Percentiles rank a stretch among this genome's conserved stretches.
Conservation (phyloP, 1,140 invertebrate species). For the Melitaea cinxia region DNA sequence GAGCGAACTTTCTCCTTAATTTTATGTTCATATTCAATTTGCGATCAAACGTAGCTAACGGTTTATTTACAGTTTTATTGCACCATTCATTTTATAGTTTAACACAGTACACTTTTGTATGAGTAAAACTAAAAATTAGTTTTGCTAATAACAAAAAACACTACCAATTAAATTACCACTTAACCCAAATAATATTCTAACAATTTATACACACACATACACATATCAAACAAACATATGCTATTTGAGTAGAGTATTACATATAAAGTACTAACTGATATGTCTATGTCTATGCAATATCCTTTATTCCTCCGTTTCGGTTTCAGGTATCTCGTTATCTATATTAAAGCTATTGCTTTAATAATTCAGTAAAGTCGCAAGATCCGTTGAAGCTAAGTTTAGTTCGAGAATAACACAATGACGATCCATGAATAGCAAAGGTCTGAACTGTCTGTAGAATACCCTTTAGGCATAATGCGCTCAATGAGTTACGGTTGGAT, state of each 20-base stretch:
- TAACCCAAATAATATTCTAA: too few species aligned
- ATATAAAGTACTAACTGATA: too few species aligned
- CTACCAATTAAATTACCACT: too few species aligned
- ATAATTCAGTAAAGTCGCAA: background rate
- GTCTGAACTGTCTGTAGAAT: conserved; percentile 32
- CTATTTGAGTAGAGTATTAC: too few species aligned
- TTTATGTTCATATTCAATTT: conserved; percentile 27
- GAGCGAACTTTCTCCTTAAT: conserved; percentile 34
- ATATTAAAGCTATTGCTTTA: background rate
- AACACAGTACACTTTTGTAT: too few species aligned
- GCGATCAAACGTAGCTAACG: background rate
- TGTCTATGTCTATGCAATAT: background rate
- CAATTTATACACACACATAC: too few species aligned
- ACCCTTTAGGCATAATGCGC: conserved; percentile 34
- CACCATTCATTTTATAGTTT: too few species aligned
- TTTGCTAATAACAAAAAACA: too few species aligned
- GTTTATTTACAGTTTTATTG: too few species aligned
- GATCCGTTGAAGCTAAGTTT: conserved; percentile 18
- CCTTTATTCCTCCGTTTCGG: background rate
- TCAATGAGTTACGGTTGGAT: conserved; percentile 34
- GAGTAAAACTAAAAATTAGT: too few species aligned
- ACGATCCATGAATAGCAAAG: conserved; percentile 33
- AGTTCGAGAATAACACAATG: conserved; percentile 30
- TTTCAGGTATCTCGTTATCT: background rate
- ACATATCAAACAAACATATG: too few species aligned